phyloP scores from a whole-genome alignment of 2,113 vertebrate genomes.

The Rhizomys pruinosus region DNA sequence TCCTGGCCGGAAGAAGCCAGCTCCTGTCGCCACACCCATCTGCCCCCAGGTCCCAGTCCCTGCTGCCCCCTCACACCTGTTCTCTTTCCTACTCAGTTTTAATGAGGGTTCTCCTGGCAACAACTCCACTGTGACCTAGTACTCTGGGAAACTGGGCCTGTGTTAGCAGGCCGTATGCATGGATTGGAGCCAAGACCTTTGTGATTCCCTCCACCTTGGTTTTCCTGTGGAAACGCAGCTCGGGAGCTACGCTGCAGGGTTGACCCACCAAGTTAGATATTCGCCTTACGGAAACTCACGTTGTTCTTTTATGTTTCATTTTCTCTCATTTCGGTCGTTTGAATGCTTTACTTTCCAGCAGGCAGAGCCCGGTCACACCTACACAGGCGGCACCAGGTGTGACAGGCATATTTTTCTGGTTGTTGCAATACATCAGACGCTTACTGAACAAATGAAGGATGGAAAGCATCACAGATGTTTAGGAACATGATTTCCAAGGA shows the following conservation, averaged over 20 bases:
- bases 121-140: background rate
- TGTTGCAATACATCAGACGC: background rate
- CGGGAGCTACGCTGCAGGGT: constrained; percentile 50
- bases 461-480: background rate
- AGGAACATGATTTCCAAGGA: background rate
- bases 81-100: background rate
- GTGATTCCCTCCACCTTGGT: constrained; percentile 54
- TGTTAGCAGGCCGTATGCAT: constrained; percentile 58
- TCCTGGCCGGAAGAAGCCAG: background rate
- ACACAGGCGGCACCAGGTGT: constrained; percentile 47
- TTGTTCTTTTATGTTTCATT: constrained; percentile 63
- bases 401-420: constrained; percentile 55
- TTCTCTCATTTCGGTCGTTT: constrained; percentile 63
- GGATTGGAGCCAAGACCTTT: constrained; percentile 70
- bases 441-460: constrained; percentile 47
- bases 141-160: constrained; percentile 64
- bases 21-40: background rate
- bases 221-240: constrained; percentile 65
- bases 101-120: constrained; percentile 53
- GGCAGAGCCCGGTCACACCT: constrained; percentile 47
- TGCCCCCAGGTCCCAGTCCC: background rate
- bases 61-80: background rate
- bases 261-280: constrained; percentile 13
- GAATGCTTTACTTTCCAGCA: constrained; percentile 54
- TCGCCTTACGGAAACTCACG: constrained; percentile 46